Base-by-base conservation (phyloP, 1,140 invertebrate species). In the Ladona fulva region DNA sequence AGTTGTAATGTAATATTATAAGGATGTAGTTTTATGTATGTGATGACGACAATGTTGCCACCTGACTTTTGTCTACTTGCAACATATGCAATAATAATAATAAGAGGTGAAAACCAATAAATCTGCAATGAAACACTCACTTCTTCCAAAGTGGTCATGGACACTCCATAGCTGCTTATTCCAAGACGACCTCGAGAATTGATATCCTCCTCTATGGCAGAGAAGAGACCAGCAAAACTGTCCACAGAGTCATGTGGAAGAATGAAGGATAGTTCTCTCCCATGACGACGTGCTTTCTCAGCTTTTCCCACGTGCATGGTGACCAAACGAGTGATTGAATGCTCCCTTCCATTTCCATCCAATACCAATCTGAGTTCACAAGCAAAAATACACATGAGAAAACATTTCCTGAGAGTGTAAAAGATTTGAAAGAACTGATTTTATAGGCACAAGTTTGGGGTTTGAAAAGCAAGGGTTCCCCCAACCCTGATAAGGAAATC, bases 121-220 rank as follows among this genome's bases (percentile, higher is more conserved):
- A 8, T 37, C 29, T 37, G 8, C 29, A 37, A 37, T 66, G 52
- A 66, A 19, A 66, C 1, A 66, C 52, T 66, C 16, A 95, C 95
- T 84, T 98, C 95, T 85, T 98, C 96, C 77, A 98, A 84, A 0
- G 95, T 96, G 19, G 95, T 97, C 92, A 97, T 96, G 25, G 95
- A 96, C 0, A 97, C 92, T 0, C 95, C 95, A 84, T 95, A 97
- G 82, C 92, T 95, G 78, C 89, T 91, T 76, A 97, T 92, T 24
- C 92, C 92, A 19, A 92, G 84, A 77, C 89, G 85, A 52, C 87
- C 88, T 80, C 88, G 87, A n/a, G 88, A 88, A 77, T 87, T 89
- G 52, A 92, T 91, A 83, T 92, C 90, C n/a, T 89, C 86, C 82
- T 95, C 93, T 77, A 94, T 91, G 0, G 91, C 90, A 0, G 87